A percentile compares a stretch with the other conserved stretches of the same genome.
Evolutionary conservation across 2,797 vertebrate genomes (phyloP).

Genomic region (Melopsittacus undulatus): DNA sequence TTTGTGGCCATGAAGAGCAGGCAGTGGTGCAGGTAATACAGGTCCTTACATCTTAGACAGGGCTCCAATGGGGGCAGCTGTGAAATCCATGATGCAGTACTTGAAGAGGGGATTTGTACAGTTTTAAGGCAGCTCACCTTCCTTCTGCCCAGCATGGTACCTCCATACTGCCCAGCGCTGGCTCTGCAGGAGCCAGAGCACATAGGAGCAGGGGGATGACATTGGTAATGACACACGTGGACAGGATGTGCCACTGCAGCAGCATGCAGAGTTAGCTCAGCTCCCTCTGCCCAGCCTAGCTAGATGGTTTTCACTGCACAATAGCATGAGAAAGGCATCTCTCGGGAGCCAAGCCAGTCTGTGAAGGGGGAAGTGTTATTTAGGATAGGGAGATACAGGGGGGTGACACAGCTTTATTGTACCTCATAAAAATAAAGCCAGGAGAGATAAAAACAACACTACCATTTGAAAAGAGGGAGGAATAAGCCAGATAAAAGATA

Average conservation of each 20-base stretch:
- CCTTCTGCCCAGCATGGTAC: not conserved
- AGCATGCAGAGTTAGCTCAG: not conserved
- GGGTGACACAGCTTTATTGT: not conserved
- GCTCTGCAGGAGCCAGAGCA: not conserved
- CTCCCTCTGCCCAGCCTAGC: not conserved
- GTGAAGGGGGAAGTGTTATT: not conserved
- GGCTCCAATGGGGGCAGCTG: not conserved
- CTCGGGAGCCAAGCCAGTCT: not conserved
- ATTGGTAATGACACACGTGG: not conserved
- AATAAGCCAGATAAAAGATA: slow-evolving; percentile 62
- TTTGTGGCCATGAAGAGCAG: not conserved
- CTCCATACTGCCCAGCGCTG: not conserved
- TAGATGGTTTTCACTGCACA: not conserved
- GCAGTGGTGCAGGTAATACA: not conserved
- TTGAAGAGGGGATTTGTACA: not conserved
- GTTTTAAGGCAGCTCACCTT: not conserved
- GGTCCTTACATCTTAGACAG: not conserved
- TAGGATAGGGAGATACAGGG: not conserved
- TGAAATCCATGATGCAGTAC: not conserved
- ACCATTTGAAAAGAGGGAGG: slow-evolving; percentile 48
- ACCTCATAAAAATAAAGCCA: slow-evolving; percentile 25
- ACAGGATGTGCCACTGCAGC: not conserved
- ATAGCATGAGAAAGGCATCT: not conserved
- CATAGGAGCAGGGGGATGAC: not conserved
- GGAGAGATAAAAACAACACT: slow-evolving; percentile 51